phyloP scores from a whole-genome alignment of 2,113 vertebrate genomes.

The Danio rerio region DNA sequence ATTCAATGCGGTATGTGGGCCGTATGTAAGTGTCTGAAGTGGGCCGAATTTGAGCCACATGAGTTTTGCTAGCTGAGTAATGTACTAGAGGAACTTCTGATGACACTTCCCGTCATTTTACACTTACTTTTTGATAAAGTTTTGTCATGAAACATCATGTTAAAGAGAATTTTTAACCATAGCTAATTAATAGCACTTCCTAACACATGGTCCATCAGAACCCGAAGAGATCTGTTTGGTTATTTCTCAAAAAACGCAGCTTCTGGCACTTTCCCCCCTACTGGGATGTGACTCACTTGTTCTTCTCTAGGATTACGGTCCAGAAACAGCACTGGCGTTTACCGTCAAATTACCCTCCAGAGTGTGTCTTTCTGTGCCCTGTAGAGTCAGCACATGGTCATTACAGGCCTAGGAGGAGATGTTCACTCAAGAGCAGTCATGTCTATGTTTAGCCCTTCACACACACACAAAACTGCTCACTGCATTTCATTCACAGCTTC shows the following conservation, averaged over 20 bases:
- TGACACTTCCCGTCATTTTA: no score
- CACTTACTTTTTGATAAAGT: no score
- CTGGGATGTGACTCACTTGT: slow-evolving; percentile 42
- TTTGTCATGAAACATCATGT: neutral
- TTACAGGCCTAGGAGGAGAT: slow-evolving; percentile 41
- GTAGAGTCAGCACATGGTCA: slow-evolving; percentile 29
- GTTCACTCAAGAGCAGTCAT: neutral
- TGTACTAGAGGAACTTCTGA: no score
- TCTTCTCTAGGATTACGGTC: slow-evolving; percentile 41
- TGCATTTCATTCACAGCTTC: slow-evolving; percentile 11
- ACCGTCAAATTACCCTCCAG: slow-evolving; percentile 27
- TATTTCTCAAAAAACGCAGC: neutral
- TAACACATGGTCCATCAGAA: neutral
- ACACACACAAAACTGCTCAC: neutral
- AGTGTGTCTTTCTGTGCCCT: slow-evolving; percentile 8
- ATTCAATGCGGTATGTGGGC: no score
- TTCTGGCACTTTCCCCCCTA: slow-evolving; percentile 33
- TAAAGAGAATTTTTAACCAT: neutral
- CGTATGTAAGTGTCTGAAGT: no score
- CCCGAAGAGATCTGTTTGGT: neutral
- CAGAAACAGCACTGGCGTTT: slow-evolving; percentile 42
- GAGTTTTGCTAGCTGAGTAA: no score
- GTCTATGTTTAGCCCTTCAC: slow-evolving; percentile 44
- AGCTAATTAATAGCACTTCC: neutral
- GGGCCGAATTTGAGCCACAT: no score